Conservation (phyloP, 2,888 invertebrate species). For the Diaphora mendica region DNA sequence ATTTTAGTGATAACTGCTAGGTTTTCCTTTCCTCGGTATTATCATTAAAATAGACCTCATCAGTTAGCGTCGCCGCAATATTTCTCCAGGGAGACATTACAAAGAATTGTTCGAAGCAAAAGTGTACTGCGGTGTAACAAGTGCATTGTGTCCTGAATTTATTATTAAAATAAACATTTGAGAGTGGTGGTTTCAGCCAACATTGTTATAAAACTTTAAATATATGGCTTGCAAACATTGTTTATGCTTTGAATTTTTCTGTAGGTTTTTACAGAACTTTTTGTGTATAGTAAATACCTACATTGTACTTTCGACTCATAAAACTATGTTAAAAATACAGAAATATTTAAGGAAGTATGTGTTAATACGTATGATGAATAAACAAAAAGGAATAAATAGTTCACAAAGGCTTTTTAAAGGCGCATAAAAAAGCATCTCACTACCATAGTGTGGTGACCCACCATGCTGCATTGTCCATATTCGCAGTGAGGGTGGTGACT, state of each 20-base stretch:
- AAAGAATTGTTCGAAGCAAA: not conserved
- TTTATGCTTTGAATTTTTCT: not conserved
- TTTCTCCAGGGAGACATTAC: conserved; percentile 10
- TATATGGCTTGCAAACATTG: not conserved
- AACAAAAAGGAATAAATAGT: too few species aligned
- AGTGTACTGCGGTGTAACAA: conserved; percentile 13
- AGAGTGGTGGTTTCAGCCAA: not conserved
- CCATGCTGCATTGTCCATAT: too few species aligned
- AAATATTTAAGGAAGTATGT: too few species aligned
- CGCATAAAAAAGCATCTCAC: too few species aligned
- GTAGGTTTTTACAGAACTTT: not conserved
- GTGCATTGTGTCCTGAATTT: conserved; percentile 6
- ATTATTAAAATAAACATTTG: conserved; percentile 8
- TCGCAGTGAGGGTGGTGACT: too few species aligned
- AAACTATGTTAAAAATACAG: too few species aligned
- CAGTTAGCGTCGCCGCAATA: not conserved
- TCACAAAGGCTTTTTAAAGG: too few species aligned
- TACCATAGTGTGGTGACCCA: too few species aligned
- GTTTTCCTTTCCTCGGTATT: not conserved
- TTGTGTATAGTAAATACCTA: not conserved
- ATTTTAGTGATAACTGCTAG: too few species aligned
- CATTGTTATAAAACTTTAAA: not conserved
- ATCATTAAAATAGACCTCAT: not conserved
- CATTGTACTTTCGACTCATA: too few species aligned
- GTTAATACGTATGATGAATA: too few species aligned